These are phyloP conservation scores for Trididemnum nubilum DNA, from an alignment of 23 tunicate species.

Conservation along the genomic window DNA sequence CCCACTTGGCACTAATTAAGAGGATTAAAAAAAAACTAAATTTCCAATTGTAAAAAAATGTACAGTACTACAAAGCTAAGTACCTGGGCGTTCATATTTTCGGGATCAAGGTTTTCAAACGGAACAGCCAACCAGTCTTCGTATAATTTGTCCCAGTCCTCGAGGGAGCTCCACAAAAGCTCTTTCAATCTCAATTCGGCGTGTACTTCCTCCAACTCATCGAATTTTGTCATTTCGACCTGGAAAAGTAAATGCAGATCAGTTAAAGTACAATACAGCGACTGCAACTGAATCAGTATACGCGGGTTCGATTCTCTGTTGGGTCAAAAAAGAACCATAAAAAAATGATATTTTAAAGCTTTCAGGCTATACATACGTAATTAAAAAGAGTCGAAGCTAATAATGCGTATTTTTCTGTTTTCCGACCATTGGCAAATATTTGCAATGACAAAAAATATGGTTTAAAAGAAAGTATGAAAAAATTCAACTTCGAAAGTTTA, in stretches of 20 bases:
- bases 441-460: too few species aligned
- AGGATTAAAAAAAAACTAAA: too few species aligned
- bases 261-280: not conserved
- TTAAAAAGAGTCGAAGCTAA: too few species aligned
- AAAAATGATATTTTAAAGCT: too few species aligned
- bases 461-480: not conserved
- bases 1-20: too few species aligned
- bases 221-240: conserved; percentile 98
- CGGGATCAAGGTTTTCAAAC: conserved; percentile 91
- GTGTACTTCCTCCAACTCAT: conserved; percentile 97
- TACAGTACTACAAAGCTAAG: not conserved
- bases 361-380: too few species aligned
- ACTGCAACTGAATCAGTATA: not conserved
- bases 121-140: conserved; percentile 75
- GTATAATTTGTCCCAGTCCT: conserved; percentile 90
- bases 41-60: too few species aligned
- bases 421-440: too few species aligned
- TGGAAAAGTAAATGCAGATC: too few species aligned
- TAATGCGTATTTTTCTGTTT: too few species aligned
- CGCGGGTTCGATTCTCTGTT: too few species aligned
- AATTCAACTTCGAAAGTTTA: conserved; percentile 5
- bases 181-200: conserved; percentile 96
- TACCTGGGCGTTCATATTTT: conserved; percentile 67
- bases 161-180: conserved; percentile 94
- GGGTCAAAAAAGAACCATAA: too few species aligned